Evolutionary conservation across 2,888 invertebrate genomes (phyloP).

Genomic region (Brenthis ino): DNA sequence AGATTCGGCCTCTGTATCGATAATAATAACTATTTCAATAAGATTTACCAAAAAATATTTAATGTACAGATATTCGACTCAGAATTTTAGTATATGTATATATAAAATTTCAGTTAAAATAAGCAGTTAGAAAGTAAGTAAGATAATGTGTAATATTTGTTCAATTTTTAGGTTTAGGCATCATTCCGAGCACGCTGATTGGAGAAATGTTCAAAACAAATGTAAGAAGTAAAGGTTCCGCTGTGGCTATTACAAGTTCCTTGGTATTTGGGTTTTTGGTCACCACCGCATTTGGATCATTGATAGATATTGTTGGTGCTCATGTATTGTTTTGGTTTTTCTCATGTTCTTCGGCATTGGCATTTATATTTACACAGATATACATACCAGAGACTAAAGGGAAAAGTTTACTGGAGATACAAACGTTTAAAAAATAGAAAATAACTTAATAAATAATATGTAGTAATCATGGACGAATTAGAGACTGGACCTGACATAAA

Average conservation of each 20-base stretch:
- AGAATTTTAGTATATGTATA: too few species aligned
- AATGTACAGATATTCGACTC: too few species aligned
- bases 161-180: conserved; percentile 41
- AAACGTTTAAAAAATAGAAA: conserved; percentile 45
- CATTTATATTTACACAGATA: conserved; percentile 84
- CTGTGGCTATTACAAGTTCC: conserved; percentile 33
- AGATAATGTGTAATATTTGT: too few species aligned
- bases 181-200: conserved; percentile 41
- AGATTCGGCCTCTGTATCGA: too few species aligned
- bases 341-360: conserved; percentile 54
- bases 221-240: conserved; percentile 43
- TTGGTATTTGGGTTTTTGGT: conserved; percentile 41
- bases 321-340: conserved; percentile 86
- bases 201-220: conserved; percentile 45
- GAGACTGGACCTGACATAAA: too few species aligned
- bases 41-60: too few species aligned
- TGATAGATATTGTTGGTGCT: conserved; percentile 69
- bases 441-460: too few species aligned
- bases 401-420: conserved; percentile 88
- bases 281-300: conserved; percentile 39
- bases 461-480: too few species aligned
- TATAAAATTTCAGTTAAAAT: too few species aligned
- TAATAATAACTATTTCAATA: too few species aligned
- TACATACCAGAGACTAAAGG: conserved; percentile 91
- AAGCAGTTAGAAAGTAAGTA: too few species aligned